Evolutionary conservation across 2,113 vertebrate species (phyloP), one percentile per base, ranked within the genome.

Genomic region (Nycticryphes semicollaris): DNA sequence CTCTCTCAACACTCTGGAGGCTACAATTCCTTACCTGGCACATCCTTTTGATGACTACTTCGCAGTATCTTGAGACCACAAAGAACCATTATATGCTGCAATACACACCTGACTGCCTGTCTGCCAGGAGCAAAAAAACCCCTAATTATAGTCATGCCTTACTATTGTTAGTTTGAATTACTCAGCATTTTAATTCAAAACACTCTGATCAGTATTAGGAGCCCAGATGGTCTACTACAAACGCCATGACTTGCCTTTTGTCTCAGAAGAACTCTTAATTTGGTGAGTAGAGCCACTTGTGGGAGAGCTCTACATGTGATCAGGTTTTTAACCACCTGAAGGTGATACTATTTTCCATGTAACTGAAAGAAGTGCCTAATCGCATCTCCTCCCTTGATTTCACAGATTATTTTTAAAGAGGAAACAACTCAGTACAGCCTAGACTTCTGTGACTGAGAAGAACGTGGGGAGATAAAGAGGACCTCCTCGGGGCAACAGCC

Each of bases 401-500:
- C 76, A 62, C 9, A 17, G 28, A 37, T 19, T 43, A 48, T 56
- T 94, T 91, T 68, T 50, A 37, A 85, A 48, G 51, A 91, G 27
- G 72, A 82, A 77, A 47, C n/a, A 67, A 23, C 68, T 57, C 31
- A 39, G 33, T 14, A 68, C 14, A 30, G 59, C 24, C 51, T 45
- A 51, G 77, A 54, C 51, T 70, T 73, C 64, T 31, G 69, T 4
- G 7, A 84, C 57, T 0, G 0, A 85, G 56, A 67, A 85, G 74
- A 81, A 69, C 8, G 14, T 9, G 50, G 15, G 54, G 15, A 90
- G 81, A 91, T 24, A 73, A 91, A 83, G 90, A 96, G 43, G 75
- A 69, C 89, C 90, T 95, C 72, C 57, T 80, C 35, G 79, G 76
- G 91, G 80, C 33, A 74, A 47, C 64, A 84, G 95, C 77, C 95